Percentiles rank a stretch among this genome's conserved stretches.
These are phyloP conservation scores for Parasteatoda tepidariorum DNA, from an alignment of 1,140 invertebrate species.

Conservation along the genomic window DNA sequence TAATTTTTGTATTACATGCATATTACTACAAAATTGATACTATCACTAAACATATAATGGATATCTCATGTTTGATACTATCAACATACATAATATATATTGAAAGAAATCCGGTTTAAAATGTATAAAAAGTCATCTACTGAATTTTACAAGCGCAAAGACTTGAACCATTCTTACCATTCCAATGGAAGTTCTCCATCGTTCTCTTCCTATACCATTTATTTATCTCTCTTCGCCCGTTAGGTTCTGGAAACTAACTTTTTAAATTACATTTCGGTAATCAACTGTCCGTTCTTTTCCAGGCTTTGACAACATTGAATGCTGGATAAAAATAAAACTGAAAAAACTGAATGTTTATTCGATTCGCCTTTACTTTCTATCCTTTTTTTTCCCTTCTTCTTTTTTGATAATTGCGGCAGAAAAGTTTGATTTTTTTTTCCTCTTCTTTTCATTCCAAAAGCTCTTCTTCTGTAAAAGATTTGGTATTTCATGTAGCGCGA, in stretches of 20 bases:
- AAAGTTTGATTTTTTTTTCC: not conserved
- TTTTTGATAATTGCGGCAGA: constrained; percentile 2
- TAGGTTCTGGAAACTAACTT: not conserved
- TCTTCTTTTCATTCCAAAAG: not conserved
- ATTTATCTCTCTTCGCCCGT: not conserved
- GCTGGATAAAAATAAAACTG: not conserved
- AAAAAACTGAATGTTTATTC: constrained; percentile 5
- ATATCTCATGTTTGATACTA: no score
- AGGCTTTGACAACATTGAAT: not conserved
- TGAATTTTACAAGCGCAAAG: not conserved
- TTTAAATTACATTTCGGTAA: constrained; percentile 50
- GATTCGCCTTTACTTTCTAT: not conserved
- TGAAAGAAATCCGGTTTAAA: no score
- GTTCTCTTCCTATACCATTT: not conserved
- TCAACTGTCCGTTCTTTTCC: constrained; percentile 23
- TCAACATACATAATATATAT: no score
- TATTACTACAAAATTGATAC: no score
- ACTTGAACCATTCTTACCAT: not conserved
- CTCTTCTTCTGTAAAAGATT: not conserved
- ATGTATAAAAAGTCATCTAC: no score
- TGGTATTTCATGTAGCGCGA: no score
- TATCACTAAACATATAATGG: no score
- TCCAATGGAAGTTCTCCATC: not conserved
- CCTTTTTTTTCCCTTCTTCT: not conserved
- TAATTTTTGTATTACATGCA: no score